Evolutionary conservation across 2,888 invertebrate genomes (phyloP), one percentile per base, ranked within the genome.

Genomic region (Hirtodrosophila histrioides): DNA sequence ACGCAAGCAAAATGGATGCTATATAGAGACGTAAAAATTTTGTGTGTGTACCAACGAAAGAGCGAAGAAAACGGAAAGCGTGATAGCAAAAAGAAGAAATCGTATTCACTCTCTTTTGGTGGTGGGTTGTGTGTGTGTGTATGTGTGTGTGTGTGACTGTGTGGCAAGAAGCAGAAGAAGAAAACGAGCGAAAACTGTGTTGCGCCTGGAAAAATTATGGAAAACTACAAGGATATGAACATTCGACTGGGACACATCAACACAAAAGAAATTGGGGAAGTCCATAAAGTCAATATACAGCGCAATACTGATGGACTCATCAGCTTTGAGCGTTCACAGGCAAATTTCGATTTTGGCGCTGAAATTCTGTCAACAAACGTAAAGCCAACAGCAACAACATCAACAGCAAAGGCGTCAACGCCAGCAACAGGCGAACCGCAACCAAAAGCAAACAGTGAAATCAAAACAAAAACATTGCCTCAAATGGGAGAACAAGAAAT

Each of bases 21-120:
- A 73, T 86, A 78, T 72, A 79, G 73, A 86, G 78, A 79, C 74
- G 86, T 66, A 85, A 86, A 89, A 86, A 84, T 78, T 87, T 88
- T 89, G 89, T 90, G 86, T 89, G 87, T 89, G 89, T 89, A 89
- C 75, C 89, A 89, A 86, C 88, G 89, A 89, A 89, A 72, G 78
- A 77, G 80, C 46, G 75, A 71, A 65, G 81, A 86, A 89, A 86
- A 76, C 78, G 75, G 58, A 85, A 74, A 62, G 81, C 74, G 85
- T 44, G 72, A 81, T 66, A 88, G 74, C 69, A 74, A 67, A 82
- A 75, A 81, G 75, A 69, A 62, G 65, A 71, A 77, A 75, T 64
- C 66, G 62, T 61, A 65, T 60, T 46, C 54, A 54, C 50, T 55
- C 39, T 37, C 48, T 63, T 48, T 57, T 31, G 72, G 55, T 65